Conservation (phyloP, 2,113 vertebrate species). For the Mionectes macconnelli region DNA sequence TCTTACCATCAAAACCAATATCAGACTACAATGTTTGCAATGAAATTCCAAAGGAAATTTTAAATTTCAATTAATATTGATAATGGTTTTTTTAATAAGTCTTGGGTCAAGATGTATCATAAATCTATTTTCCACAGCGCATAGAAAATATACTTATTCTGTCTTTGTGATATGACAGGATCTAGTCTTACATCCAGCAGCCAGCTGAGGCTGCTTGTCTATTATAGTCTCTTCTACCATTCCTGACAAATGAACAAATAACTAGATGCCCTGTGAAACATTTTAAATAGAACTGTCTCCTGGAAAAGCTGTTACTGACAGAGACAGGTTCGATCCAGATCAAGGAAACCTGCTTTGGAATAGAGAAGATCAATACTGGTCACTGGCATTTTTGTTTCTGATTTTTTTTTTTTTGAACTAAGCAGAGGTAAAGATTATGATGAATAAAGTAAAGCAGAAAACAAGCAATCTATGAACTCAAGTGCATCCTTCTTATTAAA, state of each 20-base stretch:
- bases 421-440: slow-evolving; percentile 5
- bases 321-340: slow-evolving; percentile 62
- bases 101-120: slow-evolving; percentile 77
- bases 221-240: slow-evolving; percentile 58
- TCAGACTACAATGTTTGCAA: slow-evolving; percentile 66
- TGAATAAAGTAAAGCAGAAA: slow-evolving; percentile 54
- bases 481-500: slow-evolving; percentile 33
- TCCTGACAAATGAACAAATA: slow-evolving; percentile 72
- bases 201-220: slow-evolving; percentile 77
- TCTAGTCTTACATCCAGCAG: slow-evolving; percentile 51
- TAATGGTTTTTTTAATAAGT: slow-evolving; percentile 72
- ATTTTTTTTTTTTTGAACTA: background rate
- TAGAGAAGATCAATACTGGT: slow-evolving; percentile 44
- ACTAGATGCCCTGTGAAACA: slow-evolving; percentile 57
- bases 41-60: slow-evolving; percentile 67
- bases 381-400: background rate
- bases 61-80: slow-evolving; percentile 71
- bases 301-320: slow-evolving; percentile 61
- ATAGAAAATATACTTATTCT: slow-evolving; percentile 50
- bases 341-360: slow-evolving; percentile 30
- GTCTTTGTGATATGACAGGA: slow-evolving; percentile 48
- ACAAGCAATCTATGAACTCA: slow-evolving; percentile 20
- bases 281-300: slow-evolving; percentile 70
- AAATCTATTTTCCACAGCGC: slow-evolving; percentile 64
- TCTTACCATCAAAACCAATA: slow-evolving; percentile 44